A percentile compares a stretch with the other conserved stretches of the same genome.
phyloP scores from a whole-genome alignment of 2,888 invertebrate species.

The Alentia gelatinosa region DNA sequence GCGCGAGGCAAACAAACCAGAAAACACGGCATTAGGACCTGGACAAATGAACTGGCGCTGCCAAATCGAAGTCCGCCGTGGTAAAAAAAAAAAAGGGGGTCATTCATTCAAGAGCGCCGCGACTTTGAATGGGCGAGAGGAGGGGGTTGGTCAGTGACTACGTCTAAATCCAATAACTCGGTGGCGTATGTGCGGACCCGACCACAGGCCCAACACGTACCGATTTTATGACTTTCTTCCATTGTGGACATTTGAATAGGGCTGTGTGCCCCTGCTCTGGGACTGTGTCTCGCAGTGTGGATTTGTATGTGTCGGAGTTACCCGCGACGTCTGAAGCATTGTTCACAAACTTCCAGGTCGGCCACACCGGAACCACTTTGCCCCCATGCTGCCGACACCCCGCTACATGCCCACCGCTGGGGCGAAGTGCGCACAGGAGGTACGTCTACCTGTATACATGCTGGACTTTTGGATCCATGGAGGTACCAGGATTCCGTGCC shows the following conservation, averaged over 20 bases:
- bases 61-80: neutral
- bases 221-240: slow-evolving; percentile 29
- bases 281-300: too few relatives aligned
- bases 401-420: too few relatives aligned
- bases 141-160: neutral
- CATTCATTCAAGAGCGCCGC: neutral
- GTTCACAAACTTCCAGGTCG: too few relatives aligned
- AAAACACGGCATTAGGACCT: slow-evolving; percentile 30
- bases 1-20: slow-evolving; percentile 41
- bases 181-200: neutral
- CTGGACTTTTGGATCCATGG: too few relatives aligned
- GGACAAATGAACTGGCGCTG: neutral
- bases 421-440: too few relatives aligned
- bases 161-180: neutral
- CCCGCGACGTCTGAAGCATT: too few relatives aligned
- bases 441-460: too few relatives aligned
- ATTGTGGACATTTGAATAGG: slow-evolving; percentile 18
- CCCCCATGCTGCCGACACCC: too few relatives aligned
- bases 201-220: neutral
- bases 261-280: neutral
- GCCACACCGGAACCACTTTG: too few relatives aligned
- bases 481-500: too few relatives aligned
- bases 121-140: neutral
- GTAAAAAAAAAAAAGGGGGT: neutral
- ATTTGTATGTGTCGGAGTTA: too few relatives aligned